phyloP scores from a whole-genome alignment of 2,113 vertebrate genomes.

The Sylvietta virens region DNA sequence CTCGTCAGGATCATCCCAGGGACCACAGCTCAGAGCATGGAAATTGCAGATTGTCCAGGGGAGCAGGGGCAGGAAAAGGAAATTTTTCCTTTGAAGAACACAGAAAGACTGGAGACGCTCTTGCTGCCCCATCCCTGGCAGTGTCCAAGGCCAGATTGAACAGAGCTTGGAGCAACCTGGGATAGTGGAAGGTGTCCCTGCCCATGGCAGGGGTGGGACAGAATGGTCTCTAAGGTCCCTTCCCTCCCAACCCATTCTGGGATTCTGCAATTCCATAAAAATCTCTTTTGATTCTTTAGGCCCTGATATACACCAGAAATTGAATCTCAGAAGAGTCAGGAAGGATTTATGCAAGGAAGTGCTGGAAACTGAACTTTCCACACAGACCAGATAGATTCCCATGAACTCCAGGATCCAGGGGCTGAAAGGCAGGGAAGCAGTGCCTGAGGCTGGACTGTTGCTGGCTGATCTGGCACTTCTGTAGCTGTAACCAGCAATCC shows the following conservation, averaged over 20 bases:
- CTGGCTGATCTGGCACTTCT: neutral
- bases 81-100: neutral
- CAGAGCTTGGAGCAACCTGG: accelerated
- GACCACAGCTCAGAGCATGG: neutral
- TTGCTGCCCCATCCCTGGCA: neutral
- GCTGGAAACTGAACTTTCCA: neutral
- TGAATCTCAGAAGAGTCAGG: neutral
- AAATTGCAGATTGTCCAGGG: neutral
- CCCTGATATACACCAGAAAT: neutral
- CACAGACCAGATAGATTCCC: neutral
- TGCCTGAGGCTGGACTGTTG: neutral
- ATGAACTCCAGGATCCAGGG: neutral
- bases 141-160: neutral
- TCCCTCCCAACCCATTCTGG: neutral
- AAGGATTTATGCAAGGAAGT: neutral
- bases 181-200: neutral
- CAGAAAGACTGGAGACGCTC: neutral
- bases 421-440: neutral
- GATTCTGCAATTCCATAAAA: neutral
- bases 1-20: neutral
- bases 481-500: neutral
- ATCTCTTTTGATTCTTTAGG: neutral
- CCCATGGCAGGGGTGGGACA: neutral
- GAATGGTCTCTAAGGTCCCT: neutral
- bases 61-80: neutral